These are phyloP conservation scores for Hyposoter didymator DNA, from an alignment of 2,888 invertebrate species.

Conservation along the genomic window DNA sequence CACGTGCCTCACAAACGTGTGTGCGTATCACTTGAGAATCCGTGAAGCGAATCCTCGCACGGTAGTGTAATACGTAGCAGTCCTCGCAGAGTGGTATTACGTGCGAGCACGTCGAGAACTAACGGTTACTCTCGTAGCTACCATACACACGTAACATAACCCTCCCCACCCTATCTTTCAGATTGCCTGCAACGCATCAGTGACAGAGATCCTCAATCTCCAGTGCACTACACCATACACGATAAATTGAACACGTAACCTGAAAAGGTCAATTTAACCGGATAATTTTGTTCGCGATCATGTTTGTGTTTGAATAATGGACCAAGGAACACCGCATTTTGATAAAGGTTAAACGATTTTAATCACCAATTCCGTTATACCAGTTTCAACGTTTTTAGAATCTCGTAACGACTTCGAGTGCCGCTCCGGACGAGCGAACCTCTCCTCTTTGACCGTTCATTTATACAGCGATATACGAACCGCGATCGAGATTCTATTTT, in stretches of 20 bases:
- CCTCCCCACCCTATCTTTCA: constrained; percentile 32
- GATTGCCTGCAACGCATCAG: constrained; percentile 40
- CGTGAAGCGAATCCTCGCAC: constrained; percentile 61
- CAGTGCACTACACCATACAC: neutral
- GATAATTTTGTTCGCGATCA: constrained; percentile 5
- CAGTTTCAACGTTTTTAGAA: neutral
- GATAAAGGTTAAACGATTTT: neutral
- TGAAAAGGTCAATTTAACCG: constrained; percentile 30
- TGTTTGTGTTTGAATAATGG: neutral
- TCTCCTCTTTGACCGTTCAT: neutral
- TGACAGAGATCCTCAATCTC: constrained; percentile 34
- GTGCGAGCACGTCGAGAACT: constrained; percentile 64
- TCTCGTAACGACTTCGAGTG: neutral
- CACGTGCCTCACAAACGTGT: constrained; percentile 60
- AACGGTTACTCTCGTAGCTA: constrained; percentile 65
- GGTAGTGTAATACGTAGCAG: constrained; percentile 35
- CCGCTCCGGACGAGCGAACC: neutral
- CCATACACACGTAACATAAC: constrained; percentile 38
- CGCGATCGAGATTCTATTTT: constrained; percentile 1
- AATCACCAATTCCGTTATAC: neutral
- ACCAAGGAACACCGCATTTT: neutral
- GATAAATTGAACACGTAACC: constrained; percentile 7
- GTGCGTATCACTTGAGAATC: constrained; percentile 53
- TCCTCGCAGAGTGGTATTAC: constrained; percentile 57
- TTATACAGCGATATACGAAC: neutral